Evolutionary conservation across 1,140 invertebrate species (phyloP).

Genomic region (Eupeodes corollae): DNA sequence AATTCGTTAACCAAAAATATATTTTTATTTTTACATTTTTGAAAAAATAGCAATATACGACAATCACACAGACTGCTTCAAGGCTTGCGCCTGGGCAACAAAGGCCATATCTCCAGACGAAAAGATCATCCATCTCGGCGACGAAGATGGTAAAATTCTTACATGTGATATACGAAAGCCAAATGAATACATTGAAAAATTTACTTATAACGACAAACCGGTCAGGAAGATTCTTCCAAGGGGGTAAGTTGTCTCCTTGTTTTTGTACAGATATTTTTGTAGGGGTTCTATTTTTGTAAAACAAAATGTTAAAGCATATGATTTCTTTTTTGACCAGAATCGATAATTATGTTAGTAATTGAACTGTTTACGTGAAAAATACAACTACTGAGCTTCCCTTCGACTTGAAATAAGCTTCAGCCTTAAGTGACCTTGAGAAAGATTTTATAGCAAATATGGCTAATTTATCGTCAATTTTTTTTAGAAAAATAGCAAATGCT

Average conservation of each 20-base stretch:
- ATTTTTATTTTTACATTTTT: background rate
- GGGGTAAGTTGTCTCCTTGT: conserved; percentile 2
- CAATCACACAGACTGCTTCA: conserved; percentile 5
- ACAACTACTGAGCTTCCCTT: no score
- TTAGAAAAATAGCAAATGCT: no score
- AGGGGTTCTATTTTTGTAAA: no score
- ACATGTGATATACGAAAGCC: conserved; percentile 7
- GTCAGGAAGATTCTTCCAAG: conserved; percentile 8
- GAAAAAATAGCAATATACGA: conserved; percentile 5
- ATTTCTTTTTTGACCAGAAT: no score
- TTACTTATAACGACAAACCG: conserved; percentile 4
- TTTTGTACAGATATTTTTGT: no score
- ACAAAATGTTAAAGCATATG: no score
- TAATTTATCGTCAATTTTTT: no score
- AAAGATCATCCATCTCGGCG: conserved; percentile 4
- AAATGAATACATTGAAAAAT: conserved; percentile 2
- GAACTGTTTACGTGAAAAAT: no score
- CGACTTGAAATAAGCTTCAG: no score
- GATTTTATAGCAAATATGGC: no score
- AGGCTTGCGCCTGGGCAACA: conserved; percentile 3
- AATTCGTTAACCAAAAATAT: background rate
- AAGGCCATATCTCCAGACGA: background rate
- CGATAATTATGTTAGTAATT: no score
- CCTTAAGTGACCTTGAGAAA: no score
- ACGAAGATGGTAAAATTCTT: conserved; percentile 6